Base-by-base conservation (phyloP, 2,113 vertebrate genomes). In the Onychorhynchus coronatus region DNA sequence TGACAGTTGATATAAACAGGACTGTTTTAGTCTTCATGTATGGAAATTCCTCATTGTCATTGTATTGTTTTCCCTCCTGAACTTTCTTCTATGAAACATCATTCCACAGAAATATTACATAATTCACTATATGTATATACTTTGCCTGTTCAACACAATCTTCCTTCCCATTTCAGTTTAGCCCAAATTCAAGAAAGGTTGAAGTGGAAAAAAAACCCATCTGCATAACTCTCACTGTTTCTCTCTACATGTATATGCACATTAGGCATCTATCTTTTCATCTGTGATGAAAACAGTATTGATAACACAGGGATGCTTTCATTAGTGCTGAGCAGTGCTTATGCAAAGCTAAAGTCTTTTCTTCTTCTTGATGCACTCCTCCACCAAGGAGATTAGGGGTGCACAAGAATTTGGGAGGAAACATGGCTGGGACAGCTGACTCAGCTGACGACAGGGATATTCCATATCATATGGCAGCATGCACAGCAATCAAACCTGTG, bases 391-490 rank as follows among this genome's bases (percentile, higher is more conserved):
- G 24, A 31, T 1, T 53, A 20, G 39, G 24, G 20, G 8, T 61
- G 28, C 20, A 46, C 7, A 82, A 63, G 55, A 68, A 47, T 61
- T 22, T 61, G 16, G 33, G n/a, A 46, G 8, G 24, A 1, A 8
- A 41, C 46, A 39, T 4, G 53, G 5, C 1, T 0, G 0, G 33
- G 28, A 14, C 19, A 74, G 13, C 6, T 53, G 46, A n/a, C 17
- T 30, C n/a, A 25, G 27, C 16, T 47, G 53, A 59, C 16, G 12
- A 30, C 33, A 44, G 23, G 23, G 37, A 14, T 66, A 52, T 39
- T 24, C 33, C 23, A 67, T 33, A 37, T 3, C 9, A 6, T 24
- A n/a, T 21, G 19, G 4, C 23, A 82, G 13, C 27, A 41, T 14
- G 16, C 9, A 53, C 16, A 68, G 11, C n/a, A 61, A 25, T 19